These are phyloP conservation scores for Recurvirostra avosetta DNA, from an alignment of 2,113 vertebrate genomes.

Conservation along the genomic window DNA sequence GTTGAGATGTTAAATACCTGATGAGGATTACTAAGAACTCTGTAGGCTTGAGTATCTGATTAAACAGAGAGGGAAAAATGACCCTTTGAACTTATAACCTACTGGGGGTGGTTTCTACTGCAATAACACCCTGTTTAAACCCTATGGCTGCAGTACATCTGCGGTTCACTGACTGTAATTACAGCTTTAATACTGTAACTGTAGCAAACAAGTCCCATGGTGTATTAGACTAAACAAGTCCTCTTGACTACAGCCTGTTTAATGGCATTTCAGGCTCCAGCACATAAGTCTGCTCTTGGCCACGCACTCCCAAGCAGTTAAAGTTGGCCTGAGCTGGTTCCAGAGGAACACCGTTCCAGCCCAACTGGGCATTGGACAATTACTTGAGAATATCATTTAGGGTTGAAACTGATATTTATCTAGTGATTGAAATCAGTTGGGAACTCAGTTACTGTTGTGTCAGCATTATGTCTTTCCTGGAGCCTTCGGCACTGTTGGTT, in stretches of 20 bases:
- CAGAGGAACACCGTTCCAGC: conserved; percentile 73
- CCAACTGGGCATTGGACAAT: conserved; percentile 71
- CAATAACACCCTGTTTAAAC: conserved; percentile 59
- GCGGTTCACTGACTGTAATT: conserved; percentile 76
- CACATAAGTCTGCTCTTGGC: conserved; percentile 73
- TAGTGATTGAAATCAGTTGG: conserved; percentile 78
- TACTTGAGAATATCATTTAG: conserved; percentile 69
- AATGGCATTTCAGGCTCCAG: conserved; percentile 73
- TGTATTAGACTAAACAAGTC: conserved; percentile 56
- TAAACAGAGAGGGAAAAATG: conserved; percentile 45
- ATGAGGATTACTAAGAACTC: conserved; percentile 39
- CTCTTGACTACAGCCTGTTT: conserved; percentile 66
- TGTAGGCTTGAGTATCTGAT: not conserved
- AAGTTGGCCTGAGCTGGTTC: conserved; percentile 68
- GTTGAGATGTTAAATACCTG: conserved; percentile 2
- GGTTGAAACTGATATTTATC: conserved; percentile 77
- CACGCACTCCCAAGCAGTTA: conserved; percentile 35
- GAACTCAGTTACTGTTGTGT: conserved; percentile 67
- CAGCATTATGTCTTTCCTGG: conserved; percentile 73
- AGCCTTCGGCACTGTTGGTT: conserved; percentile 54
- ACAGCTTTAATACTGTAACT: conserved; percentile 72
- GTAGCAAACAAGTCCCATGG: conserved; percentile 65
- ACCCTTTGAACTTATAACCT: conserved; percentile 75
- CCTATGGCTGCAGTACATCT: conserved; percentile 62
- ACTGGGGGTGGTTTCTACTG: conserved; percentile 62